Conservation (phyloP, 2,888 invertebrate genomes). For the Dynastes hyllus region DNA sequence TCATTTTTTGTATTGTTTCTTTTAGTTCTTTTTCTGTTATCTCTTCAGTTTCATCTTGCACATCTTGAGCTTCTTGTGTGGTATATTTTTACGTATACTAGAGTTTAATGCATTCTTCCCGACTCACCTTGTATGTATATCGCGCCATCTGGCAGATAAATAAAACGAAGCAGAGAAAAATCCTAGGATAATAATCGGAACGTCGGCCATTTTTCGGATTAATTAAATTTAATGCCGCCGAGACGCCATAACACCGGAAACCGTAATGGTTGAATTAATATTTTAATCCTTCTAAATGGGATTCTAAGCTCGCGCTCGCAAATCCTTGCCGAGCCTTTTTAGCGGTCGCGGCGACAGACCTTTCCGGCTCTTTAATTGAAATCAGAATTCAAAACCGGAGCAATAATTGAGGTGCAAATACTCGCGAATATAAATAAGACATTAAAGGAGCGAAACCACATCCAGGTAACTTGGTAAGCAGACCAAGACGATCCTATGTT, state of each 20-base stretch:
- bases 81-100: no score
- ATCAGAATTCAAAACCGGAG: conserved; percentile 65
- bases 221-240: conserved; percentile 42
- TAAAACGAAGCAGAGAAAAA: no score
- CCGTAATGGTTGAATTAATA: conserved; percentile 39
- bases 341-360: conserved; percentile 15
- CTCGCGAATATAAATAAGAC: conserved; percentile 61
- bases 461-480: no score
- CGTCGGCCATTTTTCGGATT: conserved; percentile 12
- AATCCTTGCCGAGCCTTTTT: background rate
- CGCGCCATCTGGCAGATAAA: no score
- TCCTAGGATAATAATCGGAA: background rate
- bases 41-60: no score
- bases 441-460: conserved; percentile 37
- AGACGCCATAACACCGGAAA: conserved; percentile 8
- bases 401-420: conserved; percentile 63
- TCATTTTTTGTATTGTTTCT: no score
- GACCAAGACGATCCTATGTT: no score
- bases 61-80: no score
- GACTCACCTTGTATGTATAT: no score
- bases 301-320: conserved; percentile 3
- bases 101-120: no score
- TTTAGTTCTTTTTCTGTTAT: no score
- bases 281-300: conserved; percentile 36
- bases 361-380: conserved; percentile 62